Evolutionary conservation across 64 coral and sea anemone genomes (phyloP), one percentile per base, ranked within the genome.

Genomic region (Anthopleura sola): DNA sequence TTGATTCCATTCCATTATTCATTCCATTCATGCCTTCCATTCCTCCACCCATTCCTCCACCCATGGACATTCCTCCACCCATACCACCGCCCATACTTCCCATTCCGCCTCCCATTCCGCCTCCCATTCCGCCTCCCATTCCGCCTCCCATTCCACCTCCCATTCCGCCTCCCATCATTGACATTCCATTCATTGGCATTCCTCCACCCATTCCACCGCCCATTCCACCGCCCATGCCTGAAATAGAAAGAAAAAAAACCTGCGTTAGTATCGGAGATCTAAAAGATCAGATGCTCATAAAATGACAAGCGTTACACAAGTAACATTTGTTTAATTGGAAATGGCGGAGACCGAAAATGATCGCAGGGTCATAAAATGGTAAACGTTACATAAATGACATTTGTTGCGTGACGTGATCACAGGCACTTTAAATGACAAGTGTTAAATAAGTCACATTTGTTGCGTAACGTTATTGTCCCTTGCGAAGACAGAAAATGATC

Each of bases 211-310:
- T 91, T 0, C 58, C 46, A 32, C 64, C 62, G 18, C 49, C 55
- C 87, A 26, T 80, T 2, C 87, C 49, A 19, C 56, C 90, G 82
- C 83, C 89, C 89, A 91, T 91, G 10, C 90, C 90, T 92, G 84
- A 21, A 62, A 50, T 33, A 51, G 26, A 46, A 44, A 19, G 58
- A 17, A 49, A 79, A 79, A 79, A 38, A 48, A n/a, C n/a, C 6
- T 0, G 37, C 37, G 74, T 36, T 16, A 76, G 17, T 17, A 3
- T 28, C 3, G 34, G 74, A 31, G 29, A 1, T 14, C 17, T 33
- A n/a, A n/a, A n/a, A n/a, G n/a, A n/a, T n/a, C n/a, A n/a, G n/a
- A n/a, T n/a, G n/a, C n/a, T 44, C 40, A 44, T 8, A 44, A 8
- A 44, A 44, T 44, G 40, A 44, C 0, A 44, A 44, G 40, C 40